Evolutionary conservation across 2,797 vertebrate species (phyloP), one percentile per base, ranked within the genome.

Genomic region (Falco naumanni): DNA sequence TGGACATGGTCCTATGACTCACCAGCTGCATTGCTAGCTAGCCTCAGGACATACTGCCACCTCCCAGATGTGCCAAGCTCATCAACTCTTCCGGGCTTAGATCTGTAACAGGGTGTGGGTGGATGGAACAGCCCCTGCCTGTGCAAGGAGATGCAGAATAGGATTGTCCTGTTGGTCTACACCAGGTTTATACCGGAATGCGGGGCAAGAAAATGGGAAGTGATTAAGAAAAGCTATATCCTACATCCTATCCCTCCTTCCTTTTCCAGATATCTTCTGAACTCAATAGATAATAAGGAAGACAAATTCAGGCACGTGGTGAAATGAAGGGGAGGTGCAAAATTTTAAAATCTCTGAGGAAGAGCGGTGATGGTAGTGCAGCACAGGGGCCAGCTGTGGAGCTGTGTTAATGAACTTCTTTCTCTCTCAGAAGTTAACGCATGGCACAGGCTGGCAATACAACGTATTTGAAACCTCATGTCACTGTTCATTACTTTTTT

Each of bases 11-110:
- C 16, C 33, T 6, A 37, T 24, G 2, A 18, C 20, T 33, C 21
- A 6, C 21, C 0, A 1, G 31, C n/a, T 25, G 7, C 24, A 4
- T 6, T 2, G 0, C 16, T 56, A 43, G 7, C 48, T 76, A 33
- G 13, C 22, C 66, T 28, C 31, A 51, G 54, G 20, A 59, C n/a
- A 71, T 14, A 7, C 5, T n/a, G 39, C 10, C 57, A 34, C 9
- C 31, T 51, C 16, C 19, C 31, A 78, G 10, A 20, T 31, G 61
- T 60, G 39, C 51, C 77, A 65, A 74, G 13, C 8, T 51, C 17
- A 6, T 8, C 68, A 33, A 5, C 12, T 63, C 43, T 51, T 53
- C 78, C 41, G 39, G 11, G 16, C 7, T 56, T 31, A 50, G 20
- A 66, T 11, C 25, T 18, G 7, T 50, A 59, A 43, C 11, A 68